A percentile compares a stretch with the other conserved stretches of the same genome.
These are phyloP conservation scores for Parambassis ranga DNA, from an alignment of 2,797 vertebrate species.

Conservation along the genomic window DNA sequence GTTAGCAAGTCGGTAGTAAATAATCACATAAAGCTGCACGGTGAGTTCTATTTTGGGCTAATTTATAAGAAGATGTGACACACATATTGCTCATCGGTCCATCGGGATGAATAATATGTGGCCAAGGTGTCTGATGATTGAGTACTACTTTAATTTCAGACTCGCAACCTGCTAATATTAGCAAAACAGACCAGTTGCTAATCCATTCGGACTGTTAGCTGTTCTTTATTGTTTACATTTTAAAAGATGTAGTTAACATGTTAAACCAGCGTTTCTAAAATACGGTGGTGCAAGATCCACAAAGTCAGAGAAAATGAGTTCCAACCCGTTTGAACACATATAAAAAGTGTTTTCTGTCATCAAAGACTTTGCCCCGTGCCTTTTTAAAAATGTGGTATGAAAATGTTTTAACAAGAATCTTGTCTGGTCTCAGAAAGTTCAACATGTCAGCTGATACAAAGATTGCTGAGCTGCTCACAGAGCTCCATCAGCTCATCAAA, in stretches of 20 bases:
- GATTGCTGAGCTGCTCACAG: constrained; percentile 88
- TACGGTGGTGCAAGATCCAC: too few relatives aligned
- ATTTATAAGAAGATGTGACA: fast-evolving
- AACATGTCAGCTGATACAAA: constrained; percentile 89
- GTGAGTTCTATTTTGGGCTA: neutral
- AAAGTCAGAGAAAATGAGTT: too few relatives aligned
- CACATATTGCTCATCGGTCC: fast-evolving
- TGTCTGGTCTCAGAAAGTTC: neutral
- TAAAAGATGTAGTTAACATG: fast-evolving
- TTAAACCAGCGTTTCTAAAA: too few relatives aligned
- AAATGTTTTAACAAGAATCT: neutral
- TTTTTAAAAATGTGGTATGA: too few relatives aligned
- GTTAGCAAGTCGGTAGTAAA: constrained; percentile 10
- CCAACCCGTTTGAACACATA: fast-evolving
- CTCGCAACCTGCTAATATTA: neutral
- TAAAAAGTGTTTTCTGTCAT: too few relatives aligned
- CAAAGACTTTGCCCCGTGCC: too few relatives aligned
- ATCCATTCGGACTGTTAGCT: too few relatives aligned
- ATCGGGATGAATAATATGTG: fast-evolving
- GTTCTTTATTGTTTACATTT: too few relatives aligned
- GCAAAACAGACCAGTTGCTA: neutral
- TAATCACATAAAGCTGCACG: neutral
- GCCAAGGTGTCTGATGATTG: too few relatives aligned
- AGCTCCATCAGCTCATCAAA: constrained; percentile 92
- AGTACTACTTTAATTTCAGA: too few relatives aligned